Evolutionary conservation across 2,113 vertebrate genomes (phyloP).

Genomic region (Gnathonemus longibarbis): DNA sequence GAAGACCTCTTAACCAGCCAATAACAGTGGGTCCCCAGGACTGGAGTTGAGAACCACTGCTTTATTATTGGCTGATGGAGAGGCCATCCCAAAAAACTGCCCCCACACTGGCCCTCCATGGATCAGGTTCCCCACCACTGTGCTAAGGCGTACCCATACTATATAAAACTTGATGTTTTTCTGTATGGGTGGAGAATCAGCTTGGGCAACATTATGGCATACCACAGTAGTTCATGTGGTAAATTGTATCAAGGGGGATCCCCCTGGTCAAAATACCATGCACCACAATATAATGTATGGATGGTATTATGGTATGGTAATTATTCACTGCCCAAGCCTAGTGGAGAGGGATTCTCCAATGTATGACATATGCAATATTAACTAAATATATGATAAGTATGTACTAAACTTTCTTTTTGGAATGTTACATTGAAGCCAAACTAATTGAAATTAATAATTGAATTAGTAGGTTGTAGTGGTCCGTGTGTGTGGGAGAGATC

Average conservation of each 20-base stretch:
- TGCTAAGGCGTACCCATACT: not conserved
- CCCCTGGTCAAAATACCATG: not conserved
- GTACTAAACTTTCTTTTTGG: not conserved
- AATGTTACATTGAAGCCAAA: not conserved
- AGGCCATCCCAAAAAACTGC: too few species aligned
- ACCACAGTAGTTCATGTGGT: not conserved
- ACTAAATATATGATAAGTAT: not conserved
- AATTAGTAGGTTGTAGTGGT: not conserved
- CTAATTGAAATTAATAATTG: not conserved
- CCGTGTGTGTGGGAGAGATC: not conserved
- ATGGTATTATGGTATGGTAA: not conserved
- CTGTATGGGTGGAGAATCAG: not conserved
- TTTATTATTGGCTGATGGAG: too few species aligned
- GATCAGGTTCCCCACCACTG: too few species aligned
- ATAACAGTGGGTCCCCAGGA: too few species aligned
- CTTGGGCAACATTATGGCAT: not conserved
- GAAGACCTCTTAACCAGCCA: too few species aligned
- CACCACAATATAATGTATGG: not conserved
- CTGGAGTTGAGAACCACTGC: too few species aligned
- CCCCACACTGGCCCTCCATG: too few species aligned
- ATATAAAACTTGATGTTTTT: not conserved
- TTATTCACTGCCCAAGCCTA: not conserved
- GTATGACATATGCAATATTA: not conserved
- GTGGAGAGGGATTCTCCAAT: not conserved
- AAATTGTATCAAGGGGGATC: not conserved